phyloP scores from a whole-genome alignment of 2,113 vertebrate genomes.

The Pteropus alecto region DNA sequence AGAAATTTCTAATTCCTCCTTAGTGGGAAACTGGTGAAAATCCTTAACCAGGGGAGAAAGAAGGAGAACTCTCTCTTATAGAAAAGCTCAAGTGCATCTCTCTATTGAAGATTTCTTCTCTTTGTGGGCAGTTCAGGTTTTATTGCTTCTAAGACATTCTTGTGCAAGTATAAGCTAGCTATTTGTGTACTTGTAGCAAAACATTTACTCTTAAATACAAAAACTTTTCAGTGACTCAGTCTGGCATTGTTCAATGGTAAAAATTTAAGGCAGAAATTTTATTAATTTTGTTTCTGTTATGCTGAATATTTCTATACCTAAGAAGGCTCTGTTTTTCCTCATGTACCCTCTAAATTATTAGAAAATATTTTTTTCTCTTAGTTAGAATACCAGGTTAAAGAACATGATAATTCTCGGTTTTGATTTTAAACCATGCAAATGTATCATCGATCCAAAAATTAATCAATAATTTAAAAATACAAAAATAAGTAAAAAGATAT shows the following conservation, averaged over 20 bases:
- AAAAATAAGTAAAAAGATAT: background rate
- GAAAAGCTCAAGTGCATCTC: background rate
- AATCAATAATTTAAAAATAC: conserved; percentile 21
- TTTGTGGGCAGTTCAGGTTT: background rate
- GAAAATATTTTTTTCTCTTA: background rate
- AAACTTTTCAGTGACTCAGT: background rate
- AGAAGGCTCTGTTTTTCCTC: background rate
- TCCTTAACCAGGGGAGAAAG: background rate
- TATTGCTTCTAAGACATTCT: background rate
- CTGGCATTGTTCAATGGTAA: background rate
- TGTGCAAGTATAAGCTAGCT: background rate
- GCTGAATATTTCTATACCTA: background rate
- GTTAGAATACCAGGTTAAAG: background rate
- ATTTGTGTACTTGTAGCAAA: background rate
- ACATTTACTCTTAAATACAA: background rate
- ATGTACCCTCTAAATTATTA: background rate
- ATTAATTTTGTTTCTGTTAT: background rate
- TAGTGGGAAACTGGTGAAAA: background rate
- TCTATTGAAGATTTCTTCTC: background rate
- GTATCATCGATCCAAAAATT: background rate
- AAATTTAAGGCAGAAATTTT: background rate
- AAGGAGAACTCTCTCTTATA: background rate
- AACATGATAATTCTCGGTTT: background rate
- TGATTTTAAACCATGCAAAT: background rate
- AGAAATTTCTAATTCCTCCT: conserved; percentile 22